Percentiles rank a stretch among this genome's conserved stretches.
Conservation (phyloP, 2,113 vertebrate genomes). For the Rhea pennata region DNA sequence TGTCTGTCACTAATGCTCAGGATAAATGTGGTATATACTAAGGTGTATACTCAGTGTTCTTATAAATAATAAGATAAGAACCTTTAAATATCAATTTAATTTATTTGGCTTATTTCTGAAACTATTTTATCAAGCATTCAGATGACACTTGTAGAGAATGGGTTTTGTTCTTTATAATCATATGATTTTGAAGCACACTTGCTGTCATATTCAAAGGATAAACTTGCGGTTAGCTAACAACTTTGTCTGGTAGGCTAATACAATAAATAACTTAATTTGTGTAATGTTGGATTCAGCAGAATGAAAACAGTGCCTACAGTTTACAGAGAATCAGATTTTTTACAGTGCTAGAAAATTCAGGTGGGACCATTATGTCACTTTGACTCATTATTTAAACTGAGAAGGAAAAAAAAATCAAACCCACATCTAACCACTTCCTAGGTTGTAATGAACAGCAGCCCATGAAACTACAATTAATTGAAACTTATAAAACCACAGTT, state of each 20-base stretch:
- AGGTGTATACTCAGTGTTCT: background rate
- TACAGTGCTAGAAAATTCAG: conserved; percentile 7
- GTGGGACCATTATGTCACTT: background rate
- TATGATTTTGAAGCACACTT: background rate
- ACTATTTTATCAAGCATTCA: background rate
- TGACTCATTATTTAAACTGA: conserved; percentile 21
- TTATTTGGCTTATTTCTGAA: background rate
- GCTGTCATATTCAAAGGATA: background rate
- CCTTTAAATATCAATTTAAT: background rate
- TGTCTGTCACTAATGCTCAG: background rate
- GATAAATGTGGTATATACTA: background rate
- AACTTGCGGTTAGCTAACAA: background rate
- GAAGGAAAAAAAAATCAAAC: background rate
- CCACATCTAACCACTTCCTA: conserved; percentile 54
- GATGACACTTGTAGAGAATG: background rate
- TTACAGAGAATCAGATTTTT: background rate
- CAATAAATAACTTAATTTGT: background rate
- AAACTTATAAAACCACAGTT: conserved; percentile 42
- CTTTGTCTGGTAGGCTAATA: background rate
- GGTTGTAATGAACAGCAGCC: background rate
- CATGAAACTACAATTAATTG: conserved; percentile 32
- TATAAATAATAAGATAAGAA: background rate
- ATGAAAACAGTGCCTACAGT: background rate
- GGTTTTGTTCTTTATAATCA: background rate
- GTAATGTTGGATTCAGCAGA: background rate